Evolutionary conservation across 2,113 vertebrate species (phyloP), one percentile per base, ranked within the genome.

Genomic region (Synodontis membranacea): DNA sequence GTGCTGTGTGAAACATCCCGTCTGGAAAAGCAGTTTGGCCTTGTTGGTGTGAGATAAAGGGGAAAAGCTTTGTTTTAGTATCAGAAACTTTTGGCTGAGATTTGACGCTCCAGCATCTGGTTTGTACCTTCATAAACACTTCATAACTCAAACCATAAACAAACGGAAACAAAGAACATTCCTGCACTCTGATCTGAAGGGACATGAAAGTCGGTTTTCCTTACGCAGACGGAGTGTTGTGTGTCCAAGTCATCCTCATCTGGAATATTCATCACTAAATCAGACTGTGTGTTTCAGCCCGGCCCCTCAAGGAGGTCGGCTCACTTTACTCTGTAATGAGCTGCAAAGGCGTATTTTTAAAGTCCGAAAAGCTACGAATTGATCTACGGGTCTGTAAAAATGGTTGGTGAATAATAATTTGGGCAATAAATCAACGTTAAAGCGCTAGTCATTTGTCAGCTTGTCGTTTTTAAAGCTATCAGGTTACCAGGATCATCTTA

Each of bases 21-120:
- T 92, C 92, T 94, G 93, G 91, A 93, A 93, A 92, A 91, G 89
- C 88, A 84, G 92, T 93, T 92, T 89, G 89, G 89, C 86, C 87
- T 84, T 60, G 80, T 88, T 92, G 90, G 86, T 88, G 87, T 89
- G 83, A 87, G 80, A 44, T 86, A 19, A 87, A 84, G 85, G 83
- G 87, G 84, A 81, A 91, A 85, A 84, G 82, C 82, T 39, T 86
- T 88, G 90, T 91, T 92, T 91, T 86, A 90, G 87, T 82, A 58
- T 82, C 72, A 39, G 83, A 87, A 52, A 52, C 85, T 66, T 66
- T 87, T 86, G 80, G 85, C 85, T 54, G 84, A 82, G 72, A 87
- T 88, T 42, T 37, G 83, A 64, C 72, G 56, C 66, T 70, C 60
- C n/a, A 66, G 46, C 78, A 54, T 81, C 88, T 85, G 89, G 58